Base-by-base conservation (phyloP, 35 echinoderm and acorn worm species). In the Eucidaris tribuloides region DNA sequence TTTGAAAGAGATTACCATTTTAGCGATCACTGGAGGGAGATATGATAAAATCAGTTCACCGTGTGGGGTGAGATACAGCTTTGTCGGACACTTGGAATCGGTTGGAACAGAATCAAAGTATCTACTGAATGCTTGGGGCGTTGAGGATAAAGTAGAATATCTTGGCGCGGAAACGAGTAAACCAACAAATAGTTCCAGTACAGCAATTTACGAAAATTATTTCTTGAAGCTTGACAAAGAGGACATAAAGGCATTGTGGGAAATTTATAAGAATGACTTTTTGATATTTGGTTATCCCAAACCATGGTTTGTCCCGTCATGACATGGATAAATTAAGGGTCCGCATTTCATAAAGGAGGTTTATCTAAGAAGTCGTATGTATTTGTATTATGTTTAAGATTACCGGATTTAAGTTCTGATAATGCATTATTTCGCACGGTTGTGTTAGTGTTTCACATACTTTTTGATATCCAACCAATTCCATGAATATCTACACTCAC, bases 41-140 rank as follows among this genome's bases (percentile, higher is more conserved):
- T 93, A 77, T 45, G n/a, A 85, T 40, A 92, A 78, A 39, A 77
- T 98, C 1, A 90, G 90, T 58, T 86, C 95, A 1, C 96, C 96
- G 7, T 99, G 96, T 49, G 61, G 80, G 28, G 38, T 99, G 18
- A 38, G 85, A 4, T 99, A 93, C 44, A 91, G 90, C 71, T 89
- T 99, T 61, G 88, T 99, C 44, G 96, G 96, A n/a, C 68, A 93
- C 32, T 42, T 99, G 31, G 96, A 99, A 71, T 87, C 87, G 15
- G 62, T 99, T 48, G 37, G 46, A 29, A 83, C 86, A 20, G 96
- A 99, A 22, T 64, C 96, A 7, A 68, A 82, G 28, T 99, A 99
- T 76, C 41, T 99, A 38, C 35, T 99, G 39, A 60, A 89, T 9
- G 7, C 33, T 20, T 83, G 82, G 58, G 72, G 77, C 1, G 86